A percentile compares a stretch with the other conserved stretches of the same genome.
phyloP scores from a whole-genome alignment of 1,140 invertebrate genomes.

The Andricus grossulariae region DNA sequence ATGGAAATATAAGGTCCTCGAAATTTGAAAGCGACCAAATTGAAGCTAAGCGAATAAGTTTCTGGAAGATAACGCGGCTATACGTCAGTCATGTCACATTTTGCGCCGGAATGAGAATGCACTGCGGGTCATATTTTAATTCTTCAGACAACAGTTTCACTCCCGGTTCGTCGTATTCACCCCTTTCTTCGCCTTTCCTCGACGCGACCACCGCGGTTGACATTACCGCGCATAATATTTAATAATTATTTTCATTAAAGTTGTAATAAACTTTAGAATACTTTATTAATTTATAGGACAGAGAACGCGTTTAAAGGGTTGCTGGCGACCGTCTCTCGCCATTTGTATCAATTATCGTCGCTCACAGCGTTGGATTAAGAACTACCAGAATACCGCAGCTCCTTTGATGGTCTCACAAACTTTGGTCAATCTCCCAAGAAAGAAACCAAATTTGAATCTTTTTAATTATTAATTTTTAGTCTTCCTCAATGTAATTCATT shows the following conservation, averaged over 20 bases:
- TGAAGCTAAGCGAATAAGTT: conserved; percentile 28
- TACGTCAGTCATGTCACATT: conserved; percentile 71
- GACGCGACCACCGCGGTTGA: conserved; percentile 65
- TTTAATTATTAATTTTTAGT: no score
- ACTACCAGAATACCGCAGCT: conserved; percentile 41
- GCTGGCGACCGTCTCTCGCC: conserved; percentile 58
- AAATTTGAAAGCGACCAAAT: conserved; percentile 1
- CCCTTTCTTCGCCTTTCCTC: conserved; percentile 68
- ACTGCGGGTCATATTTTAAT: conserved; percentile 76
- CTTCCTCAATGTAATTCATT: no score
- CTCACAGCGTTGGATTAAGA: conserved; percentile 66
- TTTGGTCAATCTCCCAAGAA: conserved; percentile 30
- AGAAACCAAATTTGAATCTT: no score
- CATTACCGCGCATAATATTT: conserved; percentile 75
- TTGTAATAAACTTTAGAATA: conserved; percentile 76
- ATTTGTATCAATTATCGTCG: conserved; percentile 73
- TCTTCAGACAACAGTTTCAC: conserved; percentile 68
- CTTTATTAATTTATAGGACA: conserved; percentile 77
- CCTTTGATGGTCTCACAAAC: conserved; percentile 49
- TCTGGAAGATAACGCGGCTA: conserved; percentile 19
- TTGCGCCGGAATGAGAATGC: conserved; percentile 73
- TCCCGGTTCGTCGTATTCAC: conserved; percentile 52
- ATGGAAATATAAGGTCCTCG: background rate
- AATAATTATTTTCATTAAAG: conserved; percentile 77
- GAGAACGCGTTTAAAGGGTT: conserved; percentile 70